Evolutionary conservation across 2,113 vertebrate genomes (phyloP).

Genomic region (Oncorhynchus clarkii): DNA sequence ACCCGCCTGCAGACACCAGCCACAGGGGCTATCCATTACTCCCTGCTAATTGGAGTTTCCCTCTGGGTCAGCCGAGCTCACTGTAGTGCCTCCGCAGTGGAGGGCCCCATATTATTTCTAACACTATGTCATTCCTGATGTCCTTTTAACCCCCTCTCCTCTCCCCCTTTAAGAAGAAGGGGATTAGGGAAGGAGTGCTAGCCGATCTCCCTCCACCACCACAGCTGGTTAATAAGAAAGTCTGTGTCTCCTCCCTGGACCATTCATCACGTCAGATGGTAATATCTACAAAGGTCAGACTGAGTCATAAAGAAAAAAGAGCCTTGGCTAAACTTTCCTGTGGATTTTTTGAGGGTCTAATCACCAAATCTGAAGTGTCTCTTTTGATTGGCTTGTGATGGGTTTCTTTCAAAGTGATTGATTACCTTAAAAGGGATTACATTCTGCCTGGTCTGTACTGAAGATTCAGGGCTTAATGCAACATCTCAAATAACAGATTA

Average conservation of each 20-base stretch:
- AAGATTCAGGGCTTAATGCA: slow-evolving; percentile 10
- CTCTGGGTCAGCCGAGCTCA: slow-evolving; percentile 54
- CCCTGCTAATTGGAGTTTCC: slow-evolving; percentile 68
- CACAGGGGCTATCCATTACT: slow-evolving; percentile 57
- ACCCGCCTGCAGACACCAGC: slow-evolving; percentile 49
- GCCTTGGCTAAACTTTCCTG: slow-evolving; percentile 67
- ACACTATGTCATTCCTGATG: slow-evolving; percentile 19
- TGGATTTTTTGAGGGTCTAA: slow-evolving; percentile 63
- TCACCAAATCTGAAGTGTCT: slow-evolving; percentile 64
- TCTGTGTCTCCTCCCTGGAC: slow-evolving; percentile 55
- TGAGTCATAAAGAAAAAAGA: slow-evolving; percentile 68
- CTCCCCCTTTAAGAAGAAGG: slow-evolving; percentile 28
- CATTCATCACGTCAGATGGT: slow-evolving; percentile 70
- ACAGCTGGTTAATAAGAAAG: slow-evolving; percentile 64
- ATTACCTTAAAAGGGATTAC: slow-evolving; percentile 37
- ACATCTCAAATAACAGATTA: not conserved
- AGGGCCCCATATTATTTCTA: slow-evolving; percentile 47
- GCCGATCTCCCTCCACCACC: slow-evolving; percentile 34
- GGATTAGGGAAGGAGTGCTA: not conserved
- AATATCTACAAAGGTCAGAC: slow-evolving; percentile 73
- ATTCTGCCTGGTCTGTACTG: slow-evolving; percentile 14
- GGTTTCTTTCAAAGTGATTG: slow-evolving; percentile 52
- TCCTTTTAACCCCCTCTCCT: slow-evolving; percentile 20
- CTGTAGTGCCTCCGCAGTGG: slow-evolving; percentile 40
- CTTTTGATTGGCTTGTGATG: slow-evolving; percentile 69